Evolutionary conservation across 2,113 vertebrate genomes (phyloP).

Genomic region (Syngnathus typhle): DNA sequence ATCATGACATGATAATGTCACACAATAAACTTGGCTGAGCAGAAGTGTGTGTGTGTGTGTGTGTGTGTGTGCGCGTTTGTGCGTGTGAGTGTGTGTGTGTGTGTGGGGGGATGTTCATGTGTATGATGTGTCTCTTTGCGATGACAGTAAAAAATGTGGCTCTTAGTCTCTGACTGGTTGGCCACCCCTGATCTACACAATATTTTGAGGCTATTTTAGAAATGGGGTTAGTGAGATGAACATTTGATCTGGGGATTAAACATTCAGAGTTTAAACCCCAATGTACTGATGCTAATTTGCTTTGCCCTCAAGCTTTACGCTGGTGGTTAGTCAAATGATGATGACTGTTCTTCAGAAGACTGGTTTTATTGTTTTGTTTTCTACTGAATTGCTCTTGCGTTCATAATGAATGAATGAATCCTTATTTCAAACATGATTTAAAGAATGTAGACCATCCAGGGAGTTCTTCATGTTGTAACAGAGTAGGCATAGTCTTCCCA

Average conservation of each 20-base stretch:
- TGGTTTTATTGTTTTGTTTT: constrained; percentile 6
- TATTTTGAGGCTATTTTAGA: background rate
- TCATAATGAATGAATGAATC: background rate
- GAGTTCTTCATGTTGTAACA: background rate
- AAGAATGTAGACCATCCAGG: too few relatives aligned
- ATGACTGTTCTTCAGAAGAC: background rate
- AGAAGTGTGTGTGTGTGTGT: too few relatives aligned
- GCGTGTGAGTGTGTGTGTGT: too few relatives aligned
- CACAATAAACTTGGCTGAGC: too few relatives aligned
- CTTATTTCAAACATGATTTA: too few relatives aligned
- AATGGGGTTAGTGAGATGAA: background rate
- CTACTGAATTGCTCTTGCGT: background rate
- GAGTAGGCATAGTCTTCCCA: background rate
- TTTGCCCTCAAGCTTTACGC: background rate
- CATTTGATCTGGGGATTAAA: background rate
- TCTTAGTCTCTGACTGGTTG: too few relatives aligned
- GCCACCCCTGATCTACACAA: too few relatives aligned
- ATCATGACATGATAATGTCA: too few relatives aligned
- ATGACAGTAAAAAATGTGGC: too few relatives aligned
- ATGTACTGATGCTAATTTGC: background rate
- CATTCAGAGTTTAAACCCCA: background rate
- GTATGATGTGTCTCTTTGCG: too few relatives aligned
- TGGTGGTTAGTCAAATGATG: constrained; percentile 9
- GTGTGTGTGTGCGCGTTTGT: too few relatives aligned
- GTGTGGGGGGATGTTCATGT: too few relatives aligned